Conservation (phyloP, 2,888 invertebrate species). For the Drosophila meridiana region DNA sequence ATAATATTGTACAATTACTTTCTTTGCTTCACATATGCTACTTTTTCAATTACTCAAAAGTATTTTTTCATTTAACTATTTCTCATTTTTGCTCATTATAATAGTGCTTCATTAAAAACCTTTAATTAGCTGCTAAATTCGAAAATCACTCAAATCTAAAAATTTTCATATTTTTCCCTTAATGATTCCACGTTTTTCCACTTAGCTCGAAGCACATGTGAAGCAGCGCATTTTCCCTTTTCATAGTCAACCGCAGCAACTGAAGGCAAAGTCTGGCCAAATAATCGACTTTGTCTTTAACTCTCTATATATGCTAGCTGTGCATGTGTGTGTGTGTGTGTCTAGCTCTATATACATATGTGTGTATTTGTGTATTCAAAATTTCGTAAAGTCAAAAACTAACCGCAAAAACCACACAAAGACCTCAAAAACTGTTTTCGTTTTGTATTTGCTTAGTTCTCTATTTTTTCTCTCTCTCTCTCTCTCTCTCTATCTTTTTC, state of each 20-base stretch:
- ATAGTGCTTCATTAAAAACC: background rate
- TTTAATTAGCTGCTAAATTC: background rate
- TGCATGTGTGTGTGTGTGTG: background rate
- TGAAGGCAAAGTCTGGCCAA: slow-evolving; percentile 18
- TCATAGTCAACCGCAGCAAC: slow-evolving; percentile 32
- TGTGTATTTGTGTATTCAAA: slow-evolving; percentile 22
- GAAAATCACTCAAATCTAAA: background rate
- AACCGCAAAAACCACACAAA: slow-evolving; percentile 51
- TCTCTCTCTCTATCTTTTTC: background rate
- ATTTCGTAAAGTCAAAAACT: slow-evolving; percentile 26
- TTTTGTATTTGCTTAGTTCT: slow-evolving; percentile 27
- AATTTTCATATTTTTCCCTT: background rate
- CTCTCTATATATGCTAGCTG: background rate
- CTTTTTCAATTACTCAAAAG: background rate
- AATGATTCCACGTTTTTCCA: slow-evolving; percentile 12
- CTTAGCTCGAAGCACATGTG: slow-evolving; percentile 16
- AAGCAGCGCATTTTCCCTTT: slow-evolving; percentile 32
- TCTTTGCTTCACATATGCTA: background rate
- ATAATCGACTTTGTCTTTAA: slow-evolving; percentile 33
- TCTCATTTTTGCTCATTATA: background rate
- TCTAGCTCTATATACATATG: background rate
- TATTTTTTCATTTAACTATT: background rate
- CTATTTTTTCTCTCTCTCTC: background rate
- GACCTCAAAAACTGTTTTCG: slow-evolving; percentile 29
- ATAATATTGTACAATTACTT: too few relatives aligned